These are phyloP conservation scores for Danaus chrysippus DNA, from an alignment of 2,888 invertebrate genomes.

Conservation along the genomic window DNA sequence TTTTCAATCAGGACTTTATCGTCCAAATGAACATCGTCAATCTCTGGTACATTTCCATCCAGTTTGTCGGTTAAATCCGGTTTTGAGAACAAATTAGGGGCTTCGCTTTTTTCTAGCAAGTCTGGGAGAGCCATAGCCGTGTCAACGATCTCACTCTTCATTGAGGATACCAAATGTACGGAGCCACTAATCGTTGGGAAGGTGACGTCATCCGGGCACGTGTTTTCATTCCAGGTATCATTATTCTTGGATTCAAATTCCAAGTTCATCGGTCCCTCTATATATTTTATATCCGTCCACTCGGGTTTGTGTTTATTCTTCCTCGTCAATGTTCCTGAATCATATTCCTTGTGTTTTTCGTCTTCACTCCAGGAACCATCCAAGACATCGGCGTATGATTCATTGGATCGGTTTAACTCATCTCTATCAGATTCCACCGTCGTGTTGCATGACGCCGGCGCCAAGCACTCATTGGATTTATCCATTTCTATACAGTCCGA, in stretches of 20 bases:
- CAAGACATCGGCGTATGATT: conserved; percentile 66
- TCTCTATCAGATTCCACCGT: conserved; percentile 60
- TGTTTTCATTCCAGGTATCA: conserved; percentile 91
- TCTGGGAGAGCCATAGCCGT: conserved; percentile 58
- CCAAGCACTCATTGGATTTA: conserved; percentile 71
- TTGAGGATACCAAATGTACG: conserved; percentile 84
- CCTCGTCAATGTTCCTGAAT: conserved; percentile 42
- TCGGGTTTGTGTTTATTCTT: conserved; percentile 45
- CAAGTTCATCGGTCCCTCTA: conserved; percentile 28
- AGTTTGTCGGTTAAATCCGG: conserved; percentile 66
- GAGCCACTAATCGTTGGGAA: conserved; percentile 90
- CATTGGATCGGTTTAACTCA: conserved; percentile 70
- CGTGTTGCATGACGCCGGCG: conserved; percentile 55
- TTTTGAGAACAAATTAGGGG: conserved; percentile 45
- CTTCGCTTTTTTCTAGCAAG: conserved; percentile 62
- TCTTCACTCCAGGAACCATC: conserved; percentile 65
- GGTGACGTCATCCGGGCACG: conserved; percentile 87
- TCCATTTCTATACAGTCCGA: conserved; percentile 43
- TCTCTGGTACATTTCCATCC: conserved; percentile 41
- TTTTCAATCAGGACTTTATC: conserved; percentile 46
- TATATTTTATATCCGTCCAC: conserved; percentile 56
- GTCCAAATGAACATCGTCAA: conserved; percentile 35
- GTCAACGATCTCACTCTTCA: conserved; percentile 79
- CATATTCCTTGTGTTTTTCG: conserved; percentile 30
- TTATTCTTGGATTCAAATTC: conserved; percentile 50